Evolutionary conservation across 2,888 invertebrate species (phyloP).

Genomic region (Trissolcus brochymenae): DNA sequence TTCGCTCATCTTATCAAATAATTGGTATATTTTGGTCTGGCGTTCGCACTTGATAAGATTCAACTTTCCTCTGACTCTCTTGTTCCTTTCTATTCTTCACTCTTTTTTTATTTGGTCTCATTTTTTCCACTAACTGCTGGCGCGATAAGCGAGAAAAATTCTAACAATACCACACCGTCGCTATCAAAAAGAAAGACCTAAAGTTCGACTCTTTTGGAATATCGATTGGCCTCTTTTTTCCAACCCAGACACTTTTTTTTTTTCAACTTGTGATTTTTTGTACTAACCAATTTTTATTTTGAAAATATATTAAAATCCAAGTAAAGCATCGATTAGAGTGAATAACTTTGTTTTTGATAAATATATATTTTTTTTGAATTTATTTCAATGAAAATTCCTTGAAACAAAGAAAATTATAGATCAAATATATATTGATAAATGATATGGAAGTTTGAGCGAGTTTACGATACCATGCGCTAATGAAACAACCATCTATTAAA

Average conservation of each 20-base stretch:
- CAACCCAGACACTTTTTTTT: background rate
- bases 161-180: slow-evolving; percentile 10
- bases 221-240: slow-evolving; percentile 20
- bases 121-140: slow-evolving; percentile 18
- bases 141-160: slow-evolving; percentile 28
- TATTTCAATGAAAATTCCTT: no score
- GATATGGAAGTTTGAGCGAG: no score
- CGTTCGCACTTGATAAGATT: slow-evolving; percentile 40
- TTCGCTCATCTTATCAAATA: slow-evolving; percentile 39
- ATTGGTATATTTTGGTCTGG: slow-evolving; percentile 40
- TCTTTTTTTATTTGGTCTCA: background rate
- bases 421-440: no score
- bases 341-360: no score
- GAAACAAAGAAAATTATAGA: no score
- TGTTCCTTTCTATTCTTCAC: slow-evolving; percentile 1
- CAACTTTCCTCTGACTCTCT: slow-evolving; percentile 13
- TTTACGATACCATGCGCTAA: slow-evolving; percentile 13
- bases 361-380: no score
- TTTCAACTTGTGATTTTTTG: slow-evolving; percentile 1
- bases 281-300: no score
- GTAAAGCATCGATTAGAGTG: no score
- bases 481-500: slow-evolving; percentile 32
- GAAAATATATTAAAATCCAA: no score
- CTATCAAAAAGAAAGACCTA: slow-evolving; percentile 15
- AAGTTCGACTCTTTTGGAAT: slow-evolving; percentile 13